Base-by-base conservation (phyloP, 1,140 invertebrate species). In the Drosophila lowei region DNA sequence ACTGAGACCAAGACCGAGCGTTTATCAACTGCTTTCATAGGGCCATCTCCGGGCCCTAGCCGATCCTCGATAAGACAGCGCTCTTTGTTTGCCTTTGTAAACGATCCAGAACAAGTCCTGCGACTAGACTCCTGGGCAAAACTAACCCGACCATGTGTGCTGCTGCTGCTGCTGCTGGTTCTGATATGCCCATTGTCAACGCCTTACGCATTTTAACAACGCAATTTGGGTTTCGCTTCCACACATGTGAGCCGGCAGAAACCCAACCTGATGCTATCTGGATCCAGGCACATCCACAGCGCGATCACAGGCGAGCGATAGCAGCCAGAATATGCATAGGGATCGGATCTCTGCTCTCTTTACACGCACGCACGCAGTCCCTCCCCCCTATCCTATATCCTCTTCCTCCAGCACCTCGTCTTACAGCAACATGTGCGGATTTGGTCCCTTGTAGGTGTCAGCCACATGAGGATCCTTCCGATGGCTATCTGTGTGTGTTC, bases 161-260 rank as follows among this genome's bases (percentile, higher is more conserved):
- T 30, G 46, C 49, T 11, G 49, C 18, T 53, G 50, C 16, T 11
- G 8, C 15, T 52, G 21, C 44, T 65, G 60, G 6, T n/a, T 2
- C 6, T 28, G 28, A 28, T 30, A 9, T 56, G 59, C 57, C 74
- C 70, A 88, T 88, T 86, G 83, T 86, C 83, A 88, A 88, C 83
- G 83, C 83, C 83, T 83, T 71, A 72, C 66, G 70, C 79, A 72
- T 78, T 83, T 88, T 72, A 83, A 88, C 83, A 84, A 88, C 83
- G 83, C 83, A 88, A 88, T 89, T 86, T 88, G 67, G 83, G 78
- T 67, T 79, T 30, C 30, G 30, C 30, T 30, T 30, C 30, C 81
- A 52, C 79, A 85, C 77, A 86, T 81, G 70, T 72, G 81, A 44
- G 44, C n/a, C 18, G 1, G 34, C 11, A 59, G 47, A 57, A 66